Conservation (phyloP, 2,888 invertebrate species). For the Nephrotoma guestfalica region DNA sequence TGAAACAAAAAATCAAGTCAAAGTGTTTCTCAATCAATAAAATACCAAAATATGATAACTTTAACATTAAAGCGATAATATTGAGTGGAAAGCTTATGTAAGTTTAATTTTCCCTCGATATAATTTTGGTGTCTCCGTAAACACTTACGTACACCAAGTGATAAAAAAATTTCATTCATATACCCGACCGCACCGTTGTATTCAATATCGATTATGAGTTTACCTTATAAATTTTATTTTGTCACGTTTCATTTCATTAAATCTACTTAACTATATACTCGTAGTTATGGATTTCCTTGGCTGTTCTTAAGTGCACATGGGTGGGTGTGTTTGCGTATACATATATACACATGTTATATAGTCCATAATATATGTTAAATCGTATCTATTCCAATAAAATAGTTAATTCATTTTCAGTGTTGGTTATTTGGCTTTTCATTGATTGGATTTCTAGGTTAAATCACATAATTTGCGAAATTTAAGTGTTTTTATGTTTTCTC, state of each 20-base stretch:
- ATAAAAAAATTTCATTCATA: too few relatives aligned
- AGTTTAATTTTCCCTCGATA: neutral
- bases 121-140: neutral
- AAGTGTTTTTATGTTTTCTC: neutral
- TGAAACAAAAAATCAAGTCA: neutral
- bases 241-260: neutral
- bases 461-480: neutral
- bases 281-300: neutral
- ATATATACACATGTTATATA: neutral
- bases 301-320: neutral
- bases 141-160: too few relatives aligned
- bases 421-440: neutral
- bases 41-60: neutral
- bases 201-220: neutral
- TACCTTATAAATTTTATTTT: neutral
- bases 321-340: neutral
- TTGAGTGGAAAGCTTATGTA: neutral
- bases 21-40: neutral
- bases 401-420: neutral
- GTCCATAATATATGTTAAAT: too few relatives aligned
- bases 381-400: neutral
- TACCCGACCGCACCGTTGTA: too few relatives aligned
- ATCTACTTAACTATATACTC: neutral
- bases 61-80: neutral
- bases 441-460: neutral